A percentile compares a stretch with the other conserved stretches of the same genome.
phyloP scores from a whole-genome alignment of 1,140 invertebrate genomes.

The Hyposmocoma kahamanoa region DNA sequence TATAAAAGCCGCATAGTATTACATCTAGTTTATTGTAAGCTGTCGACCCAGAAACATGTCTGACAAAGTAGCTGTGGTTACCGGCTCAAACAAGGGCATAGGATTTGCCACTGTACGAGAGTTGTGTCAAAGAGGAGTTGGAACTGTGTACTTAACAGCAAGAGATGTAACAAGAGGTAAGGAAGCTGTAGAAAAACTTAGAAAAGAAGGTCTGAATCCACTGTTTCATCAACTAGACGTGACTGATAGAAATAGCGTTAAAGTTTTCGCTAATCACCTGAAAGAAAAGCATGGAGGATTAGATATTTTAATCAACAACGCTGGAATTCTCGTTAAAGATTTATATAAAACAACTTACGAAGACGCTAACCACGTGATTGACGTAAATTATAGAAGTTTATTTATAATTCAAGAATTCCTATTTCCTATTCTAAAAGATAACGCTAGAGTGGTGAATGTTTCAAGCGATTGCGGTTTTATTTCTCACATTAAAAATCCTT shows the following conservation, averaged over 20 bases:
- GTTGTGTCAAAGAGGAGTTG: slow-evolving; percentile 75
- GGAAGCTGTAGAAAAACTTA: slow-evolving; percentile 71
- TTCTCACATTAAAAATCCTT: slow-evolving; percentile 55
- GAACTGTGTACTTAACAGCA: slow-evolving; percentile 77
- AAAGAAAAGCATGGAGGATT: slow-evolving; percentile 79
- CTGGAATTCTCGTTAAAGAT: slow-evolving; percentile 79
- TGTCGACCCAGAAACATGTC: slow-evolving; percentile 46
- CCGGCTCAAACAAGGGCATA: slow-evolving; percentile 84
- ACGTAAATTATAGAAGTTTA: slow-evolving; percentile 77
- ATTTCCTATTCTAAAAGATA: slow-evolving; percentile 77
- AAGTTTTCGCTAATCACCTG: slow-evolving; percentile 74
- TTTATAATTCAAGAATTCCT: slow-evolving; percentile 75
- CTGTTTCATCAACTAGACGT: slow-evolving; percentile 78
- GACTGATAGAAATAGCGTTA: slow-evolving; percentile 73
- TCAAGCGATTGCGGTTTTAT: slow-evolving; percentile 77
- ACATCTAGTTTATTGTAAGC: too few species aligned
- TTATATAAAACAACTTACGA: slow-evolving; percentile 48
- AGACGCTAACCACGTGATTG: slow-evolving; percentile 78
- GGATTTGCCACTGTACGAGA: slow-evolving; percentile 80
- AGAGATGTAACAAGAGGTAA: slow-evolving; percentile 72
- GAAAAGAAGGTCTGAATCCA: slow-evolving; percentile 64
- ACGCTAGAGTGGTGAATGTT: slow-evolving; percentile 80
- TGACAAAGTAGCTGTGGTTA: slow-evolving; percentile 70
- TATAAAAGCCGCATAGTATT: too few species aligned
- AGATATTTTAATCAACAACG: slow-evolving; percentile 89